Conservation (phyloP, 2,797 vertebrate species). For the Acanthurus tractus region DNA sequence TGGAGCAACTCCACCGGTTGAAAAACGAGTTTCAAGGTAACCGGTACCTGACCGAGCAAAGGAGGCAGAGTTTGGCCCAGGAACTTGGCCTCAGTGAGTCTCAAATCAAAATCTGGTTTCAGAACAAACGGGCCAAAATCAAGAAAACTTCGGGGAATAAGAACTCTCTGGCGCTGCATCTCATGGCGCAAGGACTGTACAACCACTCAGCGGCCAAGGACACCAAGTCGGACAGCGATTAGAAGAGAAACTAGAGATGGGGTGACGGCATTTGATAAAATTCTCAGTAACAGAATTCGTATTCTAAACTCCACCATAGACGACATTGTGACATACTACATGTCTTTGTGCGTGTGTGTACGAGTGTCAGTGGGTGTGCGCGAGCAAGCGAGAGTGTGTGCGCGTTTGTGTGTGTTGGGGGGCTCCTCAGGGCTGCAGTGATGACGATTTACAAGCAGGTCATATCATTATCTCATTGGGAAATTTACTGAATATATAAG, state of each 20-base stretch:
- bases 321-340: slow-evolving; percentile 83
- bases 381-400: background rate
- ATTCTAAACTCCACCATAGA: slow-evolving; percentile 79
- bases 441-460: slow-evolving; percentile 3
- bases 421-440: slow-evolving; percentile 29
- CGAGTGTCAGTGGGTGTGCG: too few relatives aligned
- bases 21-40: slow-evolving; percentile 92
- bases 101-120: slow-evolving; percentile 97
- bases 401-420: background rate
- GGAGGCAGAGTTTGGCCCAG: slow-evolving; percentile 89
- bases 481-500: background rate
- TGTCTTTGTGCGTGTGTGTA: background rate
- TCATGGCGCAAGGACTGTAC: slow-evolving; percentile 94
- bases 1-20: slow-evolving; percentile 91
- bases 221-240: slow-evolving; percentile 93
- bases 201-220: slow-evolving; percentile 90
- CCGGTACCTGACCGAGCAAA: slow-evolving; percentile 92
- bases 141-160: slow-evolving; percentile 91
- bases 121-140: slow-evolving; percentile 95
- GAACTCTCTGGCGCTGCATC: slow-evolving; percentile 90
- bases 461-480: background rate
- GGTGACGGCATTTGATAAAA: too few relatives aligned
- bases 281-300: slow-evolving; percentile 88
- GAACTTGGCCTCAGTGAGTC: slow-evolving; percentile 94
- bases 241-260: slow-evolving; percentile 26